Evolutionary conservation across 1,140 invertebrate species (phyloP).

Genomic region (Laupala kohalensis): DNA sequence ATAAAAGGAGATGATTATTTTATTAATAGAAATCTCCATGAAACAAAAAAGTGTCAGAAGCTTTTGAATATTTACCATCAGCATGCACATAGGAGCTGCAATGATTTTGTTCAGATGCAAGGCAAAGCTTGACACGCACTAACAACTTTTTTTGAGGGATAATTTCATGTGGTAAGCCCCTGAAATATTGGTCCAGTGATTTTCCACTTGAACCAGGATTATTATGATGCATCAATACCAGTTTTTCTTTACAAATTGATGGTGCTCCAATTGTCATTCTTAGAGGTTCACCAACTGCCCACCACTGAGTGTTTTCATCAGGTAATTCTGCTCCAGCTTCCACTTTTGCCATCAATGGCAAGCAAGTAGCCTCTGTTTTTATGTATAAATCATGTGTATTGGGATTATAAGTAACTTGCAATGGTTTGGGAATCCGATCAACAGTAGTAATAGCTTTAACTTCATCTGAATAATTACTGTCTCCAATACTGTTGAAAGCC

Average conservation of each 20-base stretch:
- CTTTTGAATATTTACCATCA: constrained; percentile 48
- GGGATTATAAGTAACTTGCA: constrained; percentile 69
- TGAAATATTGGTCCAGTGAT: constrained; percentile 35
- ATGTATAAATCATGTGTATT: constrained; percentile 57
- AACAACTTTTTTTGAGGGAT: constrained; percentile 31
- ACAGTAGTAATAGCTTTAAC: constrained; percentile 63
- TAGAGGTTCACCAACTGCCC: constrained; percentile 51
- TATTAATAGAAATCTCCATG: no score
- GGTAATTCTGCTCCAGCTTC: constrained; percentile 35
- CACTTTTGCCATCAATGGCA: constrained; percentile 54
- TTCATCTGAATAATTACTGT: constrained; percentile 72
- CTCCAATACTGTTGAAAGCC: constrained; percentile 70
- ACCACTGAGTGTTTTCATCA: constrained; percentile 44
- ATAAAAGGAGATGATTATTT: no score
- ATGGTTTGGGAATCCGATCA: constrained; percentile 65
- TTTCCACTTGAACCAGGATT: constrained; percentile 22
- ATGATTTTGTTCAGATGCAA: constrained; percentile 58
- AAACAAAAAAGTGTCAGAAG: not conserved
- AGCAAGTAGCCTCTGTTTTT: constrained; percentile 58
- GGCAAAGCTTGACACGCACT: constrained; percentile 62
- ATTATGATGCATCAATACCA: constrained; percentile 17
- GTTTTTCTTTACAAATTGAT: constrained; percentile 47
- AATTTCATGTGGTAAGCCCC: constrained; percentile 29
- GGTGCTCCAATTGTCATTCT: constrained; percentile 51
- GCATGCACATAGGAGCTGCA: constrained; percentile 72